A percentile compares a stretch with the other conserved stretches of the same genome.
Conservation (phyloP, 2,113 vertebrate species). For the Geococcyx californianus region DNA sequence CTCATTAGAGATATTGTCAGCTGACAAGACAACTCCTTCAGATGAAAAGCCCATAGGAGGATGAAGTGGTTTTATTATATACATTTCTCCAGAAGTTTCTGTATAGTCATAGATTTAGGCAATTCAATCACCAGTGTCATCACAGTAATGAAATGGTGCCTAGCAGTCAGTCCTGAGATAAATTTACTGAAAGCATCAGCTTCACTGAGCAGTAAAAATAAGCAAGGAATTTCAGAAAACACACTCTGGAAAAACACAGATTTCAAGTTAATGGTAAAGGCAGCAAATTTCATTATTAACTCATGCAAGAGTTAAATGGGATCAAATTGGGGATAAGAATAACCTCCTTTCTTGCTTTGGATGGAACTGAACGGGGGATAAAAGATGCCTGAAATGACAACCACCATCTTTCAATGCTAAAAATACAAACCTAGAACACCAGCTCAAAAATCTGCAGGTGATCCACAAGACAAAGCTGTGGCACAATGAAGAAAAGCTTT, state of each 20-base stretch:
- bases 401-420: neutral
- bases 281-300: neutral
- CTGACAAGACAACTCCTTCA: neutral
- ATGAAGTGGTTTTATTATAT: neutral
- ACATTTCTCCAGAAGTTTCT: neutral
- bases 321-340: neutral
- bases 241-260: neutral
- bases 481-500: neutral
- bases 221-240: neutral
- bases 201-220: neutral
- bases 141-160: neutral
- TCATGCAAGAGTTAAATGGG: neutral
- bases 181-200: neutral
- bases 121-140: neutral
- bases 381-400: neutral
- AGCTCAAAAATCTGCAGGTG: neutral
- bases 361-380: neutral
- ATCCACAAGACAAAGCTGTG: neutral
- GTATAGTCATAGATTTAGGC: neutral
- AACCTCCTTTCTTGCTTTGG: neutral
- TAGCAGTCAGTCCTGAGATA: neutral
- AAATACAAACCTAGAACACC: neutral
- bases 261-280: neutral
- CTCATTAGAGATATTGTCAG: neutral
- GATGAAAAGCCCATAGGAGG: neutral